Evolutionary conservation across 2,113 vertebrate genomes (phyloP).

Genomic region (Ctenomys sociabilis): DNA sequence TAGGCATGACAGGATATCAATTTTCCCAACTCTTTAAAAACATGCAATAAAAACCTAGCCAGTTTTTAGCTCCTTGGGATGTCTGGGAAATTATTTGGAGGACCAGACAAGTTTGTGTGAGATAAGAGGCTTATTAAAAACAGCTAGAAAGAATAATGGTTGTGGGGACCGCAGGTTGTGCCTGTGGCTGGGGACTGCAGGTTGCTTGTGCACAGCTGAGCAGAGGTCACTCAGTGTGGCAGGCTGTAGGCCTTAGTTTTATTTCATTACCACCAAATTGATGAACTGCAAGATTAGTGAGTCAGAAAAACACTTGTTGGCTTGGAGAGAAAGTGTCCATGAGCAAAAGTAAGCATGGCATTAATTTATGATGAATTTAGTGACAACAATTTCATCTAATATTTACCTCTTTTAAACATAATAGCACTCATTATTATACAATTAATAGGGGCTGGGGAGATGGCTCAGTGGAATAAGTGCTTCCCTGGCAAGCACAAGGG

Average conservation of each 20-base stretch:
- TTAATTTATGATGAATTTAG: constrained; percentile 1
- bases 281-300: neutral
- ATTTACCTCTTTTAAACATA: constrained; percentile 17
- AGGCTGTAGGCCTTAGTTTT: neutral
- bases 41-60: neutral
- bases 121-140: neutral
- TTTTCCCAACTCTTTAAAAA: neutral
- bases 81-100: constrained; percentile 49
- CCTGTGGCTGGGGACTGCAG: fast-evolving
- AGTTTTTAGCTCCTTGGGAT: constrained; percentile 40
- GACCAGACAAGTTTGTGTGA: constrained; percentile 24
- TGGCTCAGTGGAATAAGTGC: no score
- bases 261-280: constrained; percentile 39
- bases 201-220: neutral
- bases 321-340: constrained; percentile 13
- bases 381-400: neutral
- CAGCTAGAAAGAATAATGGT: neutral
- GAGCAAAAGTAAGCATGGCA: neutral
- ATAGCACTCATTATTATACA: neutral
- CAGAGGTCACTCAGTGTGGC: neutral
- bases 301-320: neutral
- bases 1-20: constrained; percentile 22
- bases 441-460: no score
- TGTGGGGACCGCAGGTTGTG: fast-evolving
- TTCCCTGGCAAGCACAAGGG: no score